Evolutionary conservation across 2,888 invertebrate species (phyloP), one percentile per base, ranked within the genome.

Genomic region (Hydriomena furcata): DNA sequence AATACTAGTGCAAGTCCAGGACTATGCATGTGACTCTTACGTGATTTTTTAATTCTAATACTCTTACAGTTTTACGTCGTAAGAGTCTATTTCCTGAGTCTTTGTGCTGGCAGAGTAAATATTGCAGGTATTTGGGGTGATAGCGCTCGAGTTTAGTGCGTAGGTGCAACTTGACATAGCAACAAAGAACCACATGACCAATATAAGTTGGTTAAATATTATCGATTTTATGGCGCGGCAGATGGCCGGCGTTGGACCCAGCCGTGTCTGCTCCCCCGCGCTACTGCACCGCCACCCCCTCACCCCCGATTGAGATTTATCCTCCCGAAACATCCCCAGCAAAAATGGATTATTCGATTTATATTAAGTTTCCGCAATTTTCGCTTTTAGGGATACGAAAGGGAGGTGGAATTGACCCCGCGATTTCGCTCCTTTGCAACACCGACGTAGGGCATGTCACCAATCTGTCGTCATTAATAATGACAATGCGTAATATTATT

Each of bases 321-420:
- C 82, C 84, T 74, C 79, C 81, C 82, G 72, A 84, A 87, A 83
- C 77, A 74, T 80, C 83, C 87, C 89, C 84, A 77, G 76, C 78
- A 72, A 78, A 74, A 84, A 79, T 82, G 78, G 82, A 84, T 89
- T 87, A 89, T 88, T 79, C 86, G 84, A 86, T 88, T 89, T 89
- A 87, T 88, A 89, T 88, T 88, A 84, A 83, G 86, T 90, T 89
- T 89, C 85, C 88, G 85, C 82, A 82, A 84, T 85, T 86, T 80
- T 84, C 78, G 82, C 82, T 82, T 74, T 76, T 81, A 85, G 84
- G 83, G 87, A 82, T 75, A 73, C 74, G 66, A 74, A 68, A 70
- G 68, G 65, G 71, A 68, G 66, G 75, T 71, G 79, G 81, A 79
- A 79, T 79, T 83, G 72, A 76, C 66, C 67, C 75, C 65, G 61